Evolutionary conservation across 2,797 vertebrate species (phyloP), one percentile per base, ranked within the genome.

Genomic region (Anguilla pacifica): DNA sequence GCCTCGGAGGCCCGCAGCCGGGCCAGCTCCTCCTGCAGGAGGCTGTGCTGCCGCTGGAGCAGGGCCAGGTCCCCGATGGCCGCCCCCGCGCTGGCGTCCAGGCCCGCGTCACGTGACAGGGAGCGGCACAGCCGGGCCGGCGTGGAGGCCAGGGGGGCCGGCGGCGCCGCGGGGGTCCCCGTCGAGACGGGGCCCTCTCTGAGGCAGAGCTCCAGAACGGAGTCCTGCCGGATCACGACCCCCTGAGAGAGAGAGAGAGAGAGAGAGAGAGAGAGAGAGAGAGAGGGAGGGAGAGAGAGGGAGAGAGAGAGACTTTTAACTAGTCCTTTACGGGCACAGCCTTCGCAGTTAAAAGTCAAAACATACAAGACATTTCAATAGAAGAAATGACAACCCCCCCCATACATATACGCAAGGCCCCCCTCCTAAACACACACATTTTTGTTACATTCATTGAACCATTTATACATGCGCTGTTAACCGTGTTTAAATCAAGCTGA

Each of bases 11-110:
- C 94, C 1, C 96, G 90, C 84, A 97, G 94, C 86, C 98, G 93
- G 5, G 95, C 92, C 88, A 97, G 94, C 94, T 98, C 97, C 72
- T 97, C 97, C 93, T 98, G 97, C 85, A 98, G 90, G 51, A 97
- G 95, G 0, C 94, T 90, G 28, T 97, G 97, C 10, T 98, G 97
- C 17, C 96, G 95, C 90, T 97, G 97, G 61, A 97, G 93, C 11
- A 98, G 92, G 0, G 96, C 94, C 91, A 98, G 94, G 83, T 98
- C 97, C 0, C 96, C 96, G 1, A 95, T 93, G 15, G 95, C 93
- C 5, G 96, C 95, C 4, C 95, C 92, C 0, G 91, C 89, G 0
- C 85, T 88, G 7, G 88, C 64, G 3, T 93, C 90, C 49, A 84
- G 15, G 4, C 67, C 90, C 2, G 94, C 92, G 1, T 97, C 96